Base-by-base conservation (phyloP, 2,797 vertebrate genomes). In the Fringilla coelebs region DNA sequence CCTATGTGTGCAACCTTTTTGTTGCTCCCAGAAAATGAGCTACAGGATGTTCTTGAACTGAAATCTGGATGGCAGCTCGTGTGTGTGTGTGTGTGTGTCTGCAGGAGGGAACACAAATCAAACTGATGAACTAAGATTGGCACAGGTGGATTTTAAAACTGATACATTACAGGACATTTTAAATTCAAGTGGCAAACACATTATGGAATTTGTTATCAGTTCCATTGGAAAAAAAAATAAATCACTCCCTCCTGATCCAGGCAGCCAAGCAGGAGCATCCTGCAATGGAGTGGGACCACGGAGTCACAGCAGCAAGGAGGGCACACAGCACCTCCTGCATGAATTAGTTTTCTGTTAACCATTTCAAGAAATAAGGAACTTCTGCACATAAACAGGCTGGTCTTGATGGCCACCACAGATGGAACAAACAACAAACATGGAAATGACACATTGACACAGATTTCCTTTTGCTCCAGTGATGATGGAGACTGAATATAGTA, bases 221-320 rank as follows among this genome's bases (percentile, higher is more conserved):
- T 75, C 70, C 24, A 49, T 0, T 18, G 2, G 4, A 7, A 40
- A 60, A 41, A n/a, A 25, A 55, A 17, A 31, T 6, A 24, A 54
- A n/a, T 49, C 17, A 57, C 10, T 41, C 10, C 8, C 34, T 65
- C 36, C 17, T 43, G 31, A 55, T 38, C 1, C 55, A 62, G 13
- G 26, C 9, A 81, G 34, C 19, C 43, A 31, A 41, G 46, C 16
- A 60, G 2, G 9, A 48, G 3, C 1, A 40, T 24, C 58, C 54
- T 3, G 2, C 18, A 41, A 15, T 1, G 1, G 2, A 60, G 7
- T 1, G 9, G 36, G 32, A 66, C 18, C 20, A 11, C 1, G 7
- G 48, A 70, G 29, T 41, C 68, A 52, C 26, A 13, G 3, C 20
- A 63, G 49, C 36, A 63, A 31, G 18, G 15, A 60, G n/a, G 24